Evolutionary conservation across 2,888 invertebrate genomes (phyloP), one percentile per base, ranked within the genome.

Genomic region (Sarcophaga variegata): DNA sequence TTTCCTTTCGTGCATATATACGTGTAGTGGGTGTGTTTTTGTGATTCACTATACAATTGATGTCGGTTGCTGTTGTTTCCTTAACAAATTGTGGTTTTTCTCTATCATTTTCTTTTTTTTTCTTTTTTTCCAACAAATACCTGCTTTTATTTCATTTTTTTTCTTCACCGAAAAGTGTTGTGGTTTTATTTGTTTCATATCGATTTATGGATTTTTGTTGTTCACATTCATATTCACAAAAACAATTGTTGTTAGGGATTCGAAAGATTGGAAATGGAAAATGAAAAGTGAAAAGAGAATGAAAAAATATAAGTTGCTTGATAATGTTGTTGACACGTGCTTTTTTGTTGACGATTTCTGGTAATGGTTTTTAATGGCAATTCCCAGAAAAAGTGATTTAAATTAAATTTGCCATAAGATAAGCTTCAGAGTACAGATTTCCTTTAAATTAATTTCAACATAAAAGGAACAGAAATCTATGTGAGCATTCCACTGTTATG

Each of bases 151-250:
- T 54, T 54, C 3, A 14, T 54, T 54, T 54, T 54, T 17, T 17
- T 17, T 54, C 1, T 12, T 10, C 17, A 12, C 54, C 54, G 1
- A 54, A 54, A 22, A 49, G 66, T 5, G 8, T 83, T 60, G 74
- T 12, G 59, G 71, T 81, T 81, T 66, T 37, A 54, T 49, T 78
- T 66, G 17, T 70, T 78, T 78, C 60, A 78, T 85, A 82, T 86
- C 71, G 85, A 86, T 86, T 82, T 82, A 82, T 86, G 71, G 82
- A 79, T 77, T 70, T 78, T 37, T 37, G 37, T 37, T 64, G 8
- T 78, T 75, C n/a, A 69, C 67, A 54, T 14, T 75, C n/a, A 69
- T 63, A 54, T 14, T 54, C 54, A 17, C 17, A 54, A 54, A 54
- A 54, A 54, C 14, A 22, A 59, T 27, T 27, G 20, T 71, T 71